These are phyloP conservation scores for Bedellia somnulentella DNA, from an alignment of 2,888 invertebrate genomes.

Conservation along the genomic window DNA sequence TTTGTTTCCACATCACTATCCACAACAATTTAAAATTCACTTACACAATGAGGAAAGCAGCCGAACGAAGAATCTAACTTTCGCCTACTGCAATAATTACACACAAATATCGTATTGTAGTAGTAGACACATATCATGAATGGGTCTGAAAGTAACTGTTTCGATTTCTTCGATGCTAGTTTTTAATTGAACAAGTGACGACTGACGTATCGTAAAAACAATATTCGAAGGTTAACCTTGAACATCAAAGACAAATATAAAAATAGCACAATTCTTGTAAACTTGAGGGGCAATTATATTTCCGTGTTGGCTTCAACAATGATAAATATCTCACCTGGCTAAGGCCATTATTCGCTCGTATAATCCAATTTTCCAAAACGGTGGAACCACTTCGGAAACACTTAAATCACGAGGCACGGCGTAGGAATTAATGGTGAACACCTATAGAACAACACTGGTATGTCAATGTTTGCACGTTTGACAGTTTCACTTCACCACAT, in stretches of 20 bases:
- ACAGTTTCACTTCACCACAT: conserved; percentile 61
- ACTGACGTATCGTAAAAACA: no score
- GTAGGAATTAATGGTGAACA: conserved; percentile 20
- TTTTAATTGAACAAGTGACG: no score
- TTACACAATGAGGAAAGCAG: conserved; percentile 59
- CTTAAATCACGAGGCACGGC: conserved; percentile 31
- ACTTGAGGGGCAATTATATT: conserved; percentile 16
- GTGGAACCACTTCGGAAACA: conserved; percentile 44
- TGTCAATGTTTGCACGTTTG: conserved; percentile 52
- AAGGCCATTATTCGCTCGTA: conserved; percentile 59
- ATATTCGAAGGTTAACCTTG: no score
- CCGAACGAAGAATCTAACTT: conserved; percentile 49
- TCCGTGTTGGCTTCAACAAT: conserved; percentile 58
- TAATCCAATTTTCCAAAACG: conserved; percentile 56
- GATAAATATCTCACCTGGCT: conserved; percentile 61
- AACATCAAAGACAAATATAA: conserved; percentile 23
- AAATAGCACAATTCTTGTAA: conserved; percentile 27
- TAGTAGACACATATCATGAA: not conserved
- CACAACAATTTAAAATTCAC: conserved; percentile 39
- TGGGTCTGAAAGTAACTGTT: no score
- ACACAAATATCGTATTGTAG: not conserved
- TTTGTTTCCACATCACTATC: no score
- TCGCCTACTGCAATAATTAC: conserved; percentile 39
- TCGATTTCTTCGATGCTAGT: no score
- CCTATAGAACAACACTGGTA: conserved; percentile 34